Conservation (phyloP, 2,888 invertebrate species). For the Pegoplata infirma region DNA sequence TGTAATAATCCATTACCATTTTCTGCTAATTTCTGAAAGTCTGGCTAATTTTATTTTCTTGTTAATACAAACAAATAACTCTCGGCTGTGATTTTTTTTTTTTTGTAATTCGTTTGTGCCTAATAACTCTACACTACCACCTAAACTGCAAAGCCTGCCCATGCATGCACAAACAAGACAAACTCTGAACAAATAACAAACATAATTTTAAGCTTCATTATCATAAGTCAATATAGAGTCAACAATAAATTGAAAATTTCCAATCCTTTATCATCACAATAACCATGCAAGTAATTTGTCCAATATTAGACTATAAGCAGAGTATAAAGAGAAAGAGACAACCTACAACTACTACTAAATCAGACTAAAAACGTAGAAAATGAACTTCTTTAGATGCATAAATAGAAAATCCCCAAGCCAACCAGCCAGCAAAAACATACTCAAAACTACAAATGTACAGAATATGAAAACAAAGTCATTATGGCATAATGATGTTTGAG, state of each 20-base stretch:
- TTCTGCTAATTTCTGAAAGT: conserved; percentile 22
- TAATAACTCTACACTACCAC: conserved; percentile 43
- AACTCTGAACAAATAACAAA: conserved; percentile 41
- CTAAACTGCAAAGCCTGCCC: conserved; percentile 15
- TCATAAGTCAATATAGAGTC: conserved; percentile 62
- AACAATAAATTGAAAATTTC: conserved; percentile 61
- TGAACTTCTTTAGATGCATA: conserved; percentile 21
- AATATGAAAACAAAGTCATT: conserved; percentile 21
- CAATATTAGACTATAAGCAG: conserved; percentile 43
- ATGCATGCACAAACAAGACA: conserved; percentile 21
- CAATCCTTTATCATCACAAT: conserved; percentile 61
- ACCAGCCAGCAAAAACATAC: neutral
- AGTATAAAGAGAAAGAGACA: neutral
- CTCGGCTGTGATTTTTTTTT: no score
- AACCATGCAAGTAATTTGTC: conserved; percentile 62
- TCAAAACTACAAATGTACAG: neutral
- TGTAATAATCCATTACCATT: conserved; percentile 32
- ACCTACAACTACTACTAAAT: conserved; percentile 43
- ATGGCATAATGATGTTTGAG: conserved; percentile 30
- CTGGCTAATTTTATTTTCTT: conserved; percentile 55
- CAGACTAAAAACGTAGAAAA: conserved; percentile 30
- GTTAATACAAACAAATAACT: conserved; percentile 52
- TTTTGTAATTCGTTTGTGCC: no score
- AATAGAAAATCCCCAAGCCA: neutral
- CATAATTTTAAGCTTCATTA: conserved; percentile 62